Evolutionary conservation across 1,140 invertebrate genomes (phyloP), one percentile per base, ranked within the genome.

Genomic region (Ctenoplectra terminalis): DNA sequence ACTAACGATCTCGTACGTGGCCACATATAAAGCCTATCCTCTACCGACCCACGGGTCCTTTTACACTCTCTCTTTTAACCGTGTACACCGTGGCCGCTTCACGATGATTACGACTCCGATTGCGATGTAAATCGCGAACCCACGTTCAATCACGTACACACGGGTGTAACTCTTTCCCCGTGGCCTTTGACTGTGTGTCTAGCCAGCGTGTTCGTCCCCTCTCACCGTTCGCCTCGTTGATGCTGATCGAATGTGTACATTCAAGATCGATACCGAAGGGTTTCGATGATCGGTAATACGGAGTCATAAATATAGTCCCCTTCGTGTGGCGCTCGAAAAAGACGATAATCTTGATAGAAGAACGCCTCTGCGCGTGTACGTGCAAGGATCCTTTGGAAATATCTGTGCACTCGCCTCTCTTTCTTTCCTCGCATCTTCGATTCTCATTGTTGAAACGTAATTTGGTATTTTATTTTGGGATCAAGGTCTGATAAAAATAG

Each of bases 51-150:
- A 61, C 20, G 48, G 13, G 1, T 7, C 23, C 29, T 52, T 71
- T 48, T 43, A 43, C 50, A 13, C 67, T 79, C 56, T 80, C 71
- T 34, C 50, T 37, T 56, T 81, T 31, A 1, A 67, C 43, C 48
- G 48, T 80, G 60, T 74, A 79, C 64, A 76, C 29, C 87, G 78
- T 81, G 83, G 69, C 81, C 74, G 86, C 81, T 87, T 89, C 81
- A 81, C 83, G 89, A 85, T 92, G 91, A 92, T 91, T 92, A 92
- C 91, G 90, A 90, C 84, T 84, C 83, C 91, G 91, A 91, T 92
- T 90, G 91, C 91, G 90, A 92, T 92, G 91, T 92, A 91, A 92
- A 92, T 92, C 90, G 90, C 89, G 87, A 86, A 80, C 78, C 87
- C 84, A 88, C 90, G 90, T 90, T 92, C 90, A 91, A 92, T 92